Conservation (phyloP, 2,888 invertebrate species). For the Drosophila prolongata region DNA sequence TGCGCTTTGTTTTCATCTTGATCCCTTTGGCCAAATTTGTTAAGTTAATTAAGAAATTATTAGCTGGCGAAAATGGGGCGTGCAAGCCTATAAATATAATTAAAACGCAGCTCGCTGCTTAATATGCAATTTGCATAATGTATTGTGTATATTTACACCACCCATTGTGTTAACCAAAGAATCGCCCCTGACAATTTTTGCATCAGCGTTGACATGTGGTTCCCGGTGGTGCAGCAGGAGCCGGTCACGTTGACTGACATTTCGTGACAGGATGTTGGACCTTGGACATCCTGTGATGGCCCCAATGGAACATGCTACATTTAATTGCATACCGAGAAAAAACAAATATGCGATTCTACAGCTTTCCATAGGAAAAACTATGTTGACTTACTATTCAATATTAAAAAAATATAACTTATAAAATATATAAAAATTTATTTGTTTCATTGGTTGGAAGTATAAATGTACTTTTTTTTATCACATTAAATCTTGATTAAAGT, state of each 20-base stretch:
- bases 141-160: constrained; percentile 3
- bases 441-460: too few relatives aligned
- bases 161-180: constrained; percentile 3
- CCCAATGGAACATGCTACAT: constrained; percentile 14
- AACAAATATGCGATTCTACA: not conserved
- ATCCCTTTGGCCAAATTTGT: constrained; percentile 11
- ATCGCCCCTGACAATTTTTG: constrained; percentile 34
- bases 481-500: too few relatives aligned
- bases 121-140: constrained; percentile 42
- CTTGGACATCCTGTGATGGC: constrained; percentile 10
- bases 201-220: constrained; percentile 32
- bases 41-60: constrained; percentile 31
- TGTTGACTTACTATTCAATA: too few relatives aligned
- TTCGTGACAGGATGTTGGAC: constrained; percentile 25
- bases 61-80: constrained; percentile 24
- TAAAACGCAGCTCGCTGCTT: constrained; percentile 28
- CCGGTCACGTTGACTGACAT: constrained; percentile 33
- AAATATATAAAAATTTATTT: too few relatives aligned
- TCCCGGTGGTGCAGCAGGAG: constrained; percentile 29
- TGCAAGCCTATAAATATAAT: constrained; percentile 28
- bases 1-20: too few relatives aligned
- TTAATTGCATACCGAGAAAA: constrained; percentile 13
- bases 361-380: too few relatives aligned
- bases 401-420: too few relatives aligned
- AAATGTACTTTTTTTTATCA: too few relatives aligned